Conservation (phyloP, 1,140 invertebrate species). For the Drosophila trapezifrons region DNA sequence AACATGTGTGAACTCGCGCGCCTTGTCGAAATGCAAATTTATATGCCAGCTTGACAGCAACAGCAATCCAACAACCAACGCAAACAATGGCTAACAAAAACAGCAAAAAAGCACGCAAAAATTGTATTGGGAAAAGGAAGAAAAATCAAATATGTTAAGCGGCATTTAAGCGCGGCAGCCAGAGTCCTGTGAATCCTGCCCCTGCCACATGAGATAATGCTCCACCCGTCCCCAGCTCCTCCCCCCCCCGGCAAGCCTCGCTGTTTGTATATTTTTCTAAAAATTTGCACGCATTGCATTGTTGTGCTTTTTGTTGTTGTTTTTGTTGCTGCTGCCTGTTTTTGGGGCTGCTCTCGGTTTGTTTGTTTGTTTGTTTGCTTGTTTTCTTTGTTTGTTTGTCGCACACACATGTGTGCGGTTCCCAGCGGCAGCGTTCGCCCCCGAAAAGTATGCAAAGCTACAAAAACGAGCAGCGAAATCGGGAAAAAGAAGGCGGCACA, state of each 20-base stretch:
- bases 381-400: constrained; percentile 66
- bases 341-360: constrained; percentile 26
- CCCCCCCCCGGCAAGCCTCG: neutral
- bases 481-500: constrained; percentile 57
- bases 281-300: constrained; percentile 81
- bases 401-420: constrained; percentile 75
- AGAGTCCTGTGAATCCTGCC: constrained; percentile 49
- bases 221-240: constrained; percentile 1
- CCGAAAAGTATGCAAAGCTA: constrained; percentile 75
- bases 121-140: constrained; percentile 15
- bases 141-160: constrained; percentile 78
- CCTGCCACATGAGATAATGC: constrained; percentile 75
- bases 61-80: constrained; percentile 48
- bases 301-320: constrained; percentile 37
- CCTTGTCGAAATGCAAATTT: constrained; percentile 61
- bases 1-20: constrained; percentile 53
- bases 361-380: constrained; percentile 61
- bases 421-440: constrained; percentile 51
- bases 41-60: constrained; percentile 50
- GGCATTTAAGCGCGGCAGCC: constrained; percentile 66
- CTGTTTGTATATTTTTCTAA: constrained; percentile 80
- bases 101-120: constrained; percentile 1
- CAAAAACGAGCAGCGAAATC: constrained; percentile 49
- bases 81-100: constrained; percentile 57
- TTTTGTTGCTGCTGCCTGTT: constrained; percentile 39